Percentiles rank a stretch among this genome's conserved stretches.
phyloP scores from a whole-genome alignment of 1,140 invertebrate species.

The Yoshiicerus persimilis region DNA sequence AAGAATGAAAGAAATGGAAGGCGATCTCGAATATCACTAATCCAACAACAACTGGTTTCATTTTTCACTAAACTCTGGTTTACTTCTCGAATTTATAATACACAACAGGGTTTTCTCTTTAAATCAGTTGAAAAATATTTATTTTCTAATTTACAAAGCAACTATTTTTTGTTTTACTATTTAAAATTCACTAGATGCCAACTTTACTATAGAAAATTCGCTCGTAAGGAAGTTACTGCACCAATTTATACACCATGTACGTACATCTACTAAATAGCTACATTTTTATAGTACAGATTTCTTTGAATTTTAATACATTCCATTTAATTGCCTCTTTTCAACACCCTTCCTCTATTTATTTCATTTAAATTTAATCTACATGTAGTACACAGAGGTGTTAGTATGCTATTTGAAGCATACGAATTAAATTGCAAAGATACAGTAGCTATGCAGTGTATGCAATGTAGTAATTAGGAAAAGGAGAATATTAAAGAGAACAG shows the following conservation, averaged over 20 bases:
- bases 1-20: conserved; percentile 2
- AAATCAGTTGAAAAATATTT: neutral
- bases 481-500: neutral
- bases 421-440: too few species aligned
- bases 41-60: conserved; percentile 11
- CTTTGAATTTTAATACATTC: neutral
- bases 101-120: neutral
- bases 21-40: neutral
- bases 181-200: neutral
- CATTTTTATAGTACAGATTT: too few species aligned
- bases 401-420: too few species aligned
- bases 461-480: neutral
- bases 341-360: too few species aligned
- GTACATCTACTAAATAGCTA: neutral
- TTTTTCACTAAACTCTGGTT: neutral
- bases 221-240: neutral
- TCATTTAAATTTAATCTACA: too few species aligned
- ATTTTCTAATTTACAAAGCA: neutral
- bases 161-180: neutral
- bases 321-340: neutral
- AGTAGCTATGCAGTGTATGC: too few species aligned
- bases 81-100: neutral
- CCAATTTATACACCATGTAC: neutral
- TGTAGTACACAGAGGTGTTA: too few species aligned
- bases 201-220: neutral